Evolutionary conservation across 2,888 invertebrate genomes (phyloP).

Genomic region (Watsonalla cultraria): DNA sequence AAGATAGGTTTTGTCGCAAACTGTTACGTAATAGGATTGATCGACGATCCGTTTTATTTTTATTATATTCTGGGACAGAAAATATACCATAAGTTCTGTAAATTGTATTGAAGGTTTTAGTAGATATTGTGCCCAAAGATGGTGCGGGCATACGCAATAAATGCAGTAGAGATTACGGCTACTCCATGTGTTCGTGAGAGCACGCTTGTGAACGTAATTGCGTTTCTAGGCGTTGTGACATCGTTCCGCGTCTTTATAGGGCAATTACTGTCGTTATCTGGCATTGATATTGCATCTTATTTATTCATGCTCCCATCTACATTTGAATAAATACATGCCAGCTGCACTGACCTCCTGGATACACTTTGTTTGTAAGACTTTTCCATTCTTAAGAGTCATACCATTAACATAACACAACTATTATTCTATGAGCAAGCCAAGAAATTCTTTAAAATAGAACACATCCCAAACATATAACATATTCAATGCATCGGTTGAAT

Average conservation of each 20-base stretch:
- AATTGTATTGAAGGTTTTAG: constrained; percentile 16
- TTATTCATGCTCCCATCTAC: constrained; percentile 60
- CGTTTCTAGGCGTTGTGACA: constrained; percentile 68
- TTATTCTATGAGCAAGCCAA: constrained; percentile 33
- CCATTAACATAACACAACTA: constrained; percentile 44
- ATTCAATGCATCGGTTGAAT: constrained; percentile 31
- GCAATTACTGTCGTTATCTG: constrained; percentile 75
- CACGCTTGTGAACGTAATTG: constrained; percentile 65
- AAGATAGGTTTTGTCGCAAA: neutral
- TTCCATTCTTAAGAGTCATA: constrained; percentile 30
- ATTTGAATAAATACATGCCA: constrained; percentile 61
- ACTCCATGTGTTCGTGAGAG: constrained; percentile 52
- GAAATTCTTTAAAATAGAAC: constrained; percentile 27
- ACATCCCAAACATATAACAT: constrained; percentile 21
- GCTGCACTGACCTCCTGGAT: constrained; percentile 51
- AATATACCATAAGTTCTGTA: neutral
- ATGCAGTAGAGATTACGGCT: constrained; percentile 56
- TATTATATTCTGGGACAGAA: neutral
- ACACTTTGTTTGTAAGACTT: constrained; percentile 33
- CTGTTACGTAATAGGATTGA: neutral
- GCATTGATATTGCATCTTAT: constrained; percentile 76
- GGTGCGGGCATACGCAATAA: constrained; percentile 55
- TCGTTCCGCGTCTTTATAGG: constrained; percentile 73
- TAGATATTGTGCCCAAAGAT: constrained; percentile 39
- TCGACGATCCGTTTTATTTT: neutral